Evolutionary conservation across 1,140 invertebrate species (phyloP), one percentile per base, ranked within the genome.

Genomic region (Camponotus floridanus): DNA sequence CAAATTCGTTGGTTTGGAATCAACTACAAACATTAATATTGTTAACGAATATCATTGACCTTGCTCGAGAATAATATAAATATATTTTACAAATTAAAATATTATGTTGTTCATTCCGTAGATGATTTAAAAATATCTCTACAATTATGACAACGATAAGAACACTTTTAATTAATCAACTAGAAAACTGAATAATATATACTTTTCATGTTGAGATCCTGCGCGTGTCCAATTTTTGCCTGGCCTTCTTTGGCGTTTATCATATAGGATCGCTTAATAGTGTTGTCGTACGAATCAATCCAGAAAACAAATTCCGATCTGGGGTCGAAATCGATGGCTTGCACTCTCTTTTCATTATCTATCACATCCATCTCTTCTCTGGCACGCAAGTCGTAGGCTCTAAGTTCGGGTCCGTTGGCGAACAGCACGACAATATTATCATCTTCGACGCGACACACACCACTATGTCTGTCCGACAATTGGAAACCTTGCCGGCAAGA

Each of bases 191-290:
- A 42, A 62, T 48, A 9, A 26, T 84, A 90, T 76, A 86, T 93
- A 95, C 95, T 94, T 91, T 97, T 98, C 95, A 97, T 97, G 87
- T 98, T 97, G 0, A 99, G 94, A 93, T 99, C 97, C 95, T 99
- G 99, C 0, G 98, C 97, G 93, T 96, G 98, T 45, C 98, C 98
- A 61, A 96, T 97, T 94, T 97, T 98, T 0, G 97, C 97, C 92
- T 97, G 94, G 21, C 98, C 97, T 85, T 97, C 95, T 67, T 97
- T 95, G 5, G 98, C 97, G 84, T 97, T 97, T 0, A 99, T 96
- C 96, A 99, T 98, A 91, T 97, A 98, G 0, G 98, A 99, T 7
- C 99, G 96, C 93, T 98, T 99, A 57, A 99, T 98, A 6, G 97
- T 97, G 92, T 97, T 97, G 65, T 98, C 97, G 86, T 97, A 97